Evolutionary conservation across 2,797 vertebrate genomes (phyloP), one percentile per base, ranked within the genome.

Genomic region (Sebastes cheni): DNA sequence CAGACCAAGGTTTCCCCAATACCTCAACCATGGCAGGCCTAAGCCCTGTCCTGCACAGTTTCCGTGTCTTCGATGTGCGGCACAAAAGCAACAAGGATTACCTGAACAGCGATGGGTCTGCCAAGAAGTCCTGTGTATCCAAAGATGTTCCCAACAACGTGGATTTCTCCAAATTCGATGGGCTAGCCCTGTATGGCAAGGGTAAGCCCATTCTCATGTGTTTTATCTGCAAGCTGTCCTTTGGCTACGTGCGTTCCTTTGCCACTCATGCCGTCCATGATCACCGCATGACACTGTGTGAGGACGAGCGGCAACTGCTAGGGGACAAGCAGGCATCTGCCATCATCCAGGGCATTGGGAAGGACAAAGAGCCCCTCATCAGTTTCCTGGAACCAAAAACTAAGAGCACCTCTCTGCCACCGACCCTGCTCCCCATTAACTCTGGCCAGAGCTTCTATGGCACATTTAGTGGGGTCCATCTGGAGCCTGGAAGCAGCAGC

Each of bases 1-100:
- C 98, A 95, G 98, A 98, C 95, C 97, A 97, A 96, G 95, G 97
- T 93, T 99, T 98, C 97, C 98, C 98, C 97, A 98, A 98, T 99
- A 99, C 99, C 99, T 99, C 98, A 97, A 96, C 97, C 95, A 96
- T 98, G 96, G 90, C 98, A 95, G 99, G 98, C 94, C 95, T 99
- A 93, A 99, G 98, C 95, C 99, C 99, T 90, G 97, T 99, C 96
- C 97, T 99, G 98, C 99, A 99, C 97, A 99, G 97, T 97, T 99
- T 97, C 97, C 98, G 98, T 95, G 99, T 99, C 93, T 99, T 99
- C 62, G 98, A 99, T 93, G 98, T 99, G 97, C 97, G 98, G 96
- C 98, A 99, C 97, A 99, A 98, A 98, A 99, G 97, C 97, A 98
- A 97, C 98, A 99, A 98, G 97, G 99, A 99, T 99, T 99, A 99